Evolutionary conservation across 1,140 invertebrate species (phyloP).

Genomic region (Pseudomyrmex dendroicus): DNA sequence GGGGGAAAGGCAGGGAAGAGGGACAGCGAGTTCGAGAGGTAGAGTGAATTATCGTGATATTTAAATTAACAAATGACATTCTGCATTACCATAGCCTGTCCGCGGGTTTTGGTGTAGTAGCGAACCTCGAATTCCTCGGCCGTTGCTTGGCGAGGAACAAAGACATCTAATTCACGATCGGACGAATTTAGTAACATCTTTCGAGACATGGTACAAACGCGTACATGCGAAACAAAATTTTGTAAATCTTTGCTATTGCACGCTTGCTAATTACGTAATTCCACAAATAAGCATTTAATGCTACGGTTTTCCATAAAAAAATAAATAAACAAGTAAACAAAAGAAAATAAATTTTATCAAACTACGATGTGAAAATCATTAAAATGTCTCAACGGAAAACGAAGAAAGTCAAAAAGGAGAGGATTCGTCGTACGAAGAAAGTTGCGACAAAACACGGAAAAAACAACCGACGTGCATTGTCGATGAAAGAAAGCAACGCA

Average conservation of each 20-base stretch:
- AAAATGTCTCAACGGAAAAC: background rate
- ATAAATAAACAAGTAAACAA: background rate
- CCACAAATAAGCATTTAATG: background rate
- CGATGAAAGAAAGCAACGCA: conserved; percentile 22
- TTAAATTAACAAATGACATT: conserved; percentile 83
- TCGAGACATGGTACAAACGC: too few relatives aligned
- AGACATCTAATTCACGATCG: conserved; percentile 66
- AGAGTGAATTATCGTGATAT: conserved; percentile 82
- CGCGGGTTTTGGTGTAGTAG: conserved; percentile 68
- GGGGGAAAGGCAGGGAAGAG: background rate
- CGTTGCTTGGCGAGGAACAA: conserved; percentile 66
- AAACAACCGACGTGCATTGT: conserved; percentile 17
- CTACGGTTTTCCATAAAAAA: too few relatives aligned
- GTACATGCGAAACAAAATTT: background rate
- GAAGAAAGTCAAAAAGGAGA: background rate
- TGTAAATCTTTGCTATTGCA: too few relatives aligned
- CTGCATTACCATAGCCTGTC: conserved; percentile 79
- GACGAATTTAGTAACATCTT: background rate
- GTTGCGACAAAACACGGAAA: conserved; percentile 11
- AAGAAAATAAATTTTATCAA: background rate
- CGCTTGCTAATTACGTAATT: background rate
- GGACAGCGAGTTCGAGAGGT: conserved; percentile 63
- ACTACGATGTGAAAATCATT: background rate
- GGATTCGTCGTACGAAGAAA: background rate
- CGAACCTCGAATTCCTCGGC: conserved; percentile 72